A percentile compares a stretch with the other conserved stretches of the same genome.
Evolutionary conservation across 2,888 invertebrate genomes (phyloP).

Genomic region (Chymomyza amoena): DNA sequence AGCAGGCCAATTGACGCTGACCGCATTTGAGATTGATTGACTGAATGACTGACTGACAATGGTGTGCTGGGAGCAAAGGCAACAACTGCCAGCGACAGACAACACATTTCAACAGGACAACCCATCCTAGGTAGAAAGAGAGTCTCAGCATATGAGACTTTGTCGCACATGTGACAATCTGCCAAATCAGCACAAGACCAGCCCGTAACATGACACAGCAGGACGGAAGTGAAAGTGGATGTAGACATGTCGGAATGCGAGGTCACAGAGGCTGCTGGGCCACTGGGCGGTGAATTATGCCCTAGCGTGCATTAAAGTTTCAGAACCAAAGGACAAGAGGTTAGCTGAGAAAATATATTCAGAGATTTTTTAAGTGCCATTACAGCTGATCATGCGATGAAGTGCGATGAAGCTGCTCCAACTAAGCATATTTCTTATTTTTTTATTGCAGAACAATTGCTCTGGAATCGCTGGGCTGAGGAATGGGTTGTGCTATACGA

Average conservation of each 20-base stretch:
- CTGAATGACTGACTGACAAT: not conserved
- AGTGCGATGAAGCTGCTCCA: not conserved
- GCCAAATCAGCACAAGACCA: conserved; percentile 55
- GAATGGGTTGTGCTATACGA: conserved; percentile 92
- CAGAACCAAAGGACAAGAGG: not conserved
- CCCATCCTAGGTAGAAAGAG: not conserved
- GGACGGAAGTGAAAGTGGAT: conserved; percentile 19
- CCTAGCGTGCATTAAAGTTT: conserved; percentile 14
- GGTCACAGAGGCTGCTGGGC: not conserved
- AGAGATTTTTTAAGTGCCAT: conserved; percentile 34
- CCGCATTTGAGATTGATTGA: not conserved
- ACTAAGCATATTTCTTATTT: conserved; percentile 13
- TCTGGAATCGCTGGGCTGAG: conserved; percentile 89
- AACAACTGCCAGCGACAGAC: not conserved
- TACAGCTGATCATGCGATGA: conserved; percentile 32
- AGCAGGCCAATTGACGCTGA: not conserved
- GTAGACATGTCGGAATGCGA: not conserved
- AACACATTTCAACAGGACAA: not conserved
- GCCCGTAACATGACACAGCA: conserved; percentile 51
- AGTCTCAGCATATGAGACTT: not conserved
- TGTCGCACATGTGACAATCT: conserved; percentile 44
- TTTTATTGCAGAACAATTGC: conserved; percentile 83
- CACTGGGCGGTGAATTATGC: conserved; percentile 8
- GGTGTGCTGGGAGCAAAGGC: not conserved
- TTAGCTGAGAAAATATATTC: conserved; percentile 12